Evolutionary conservation across 2,797 vertebrate genomes (phyloP).

Genomic region (Bryconaethiops microstoma): DNA sequence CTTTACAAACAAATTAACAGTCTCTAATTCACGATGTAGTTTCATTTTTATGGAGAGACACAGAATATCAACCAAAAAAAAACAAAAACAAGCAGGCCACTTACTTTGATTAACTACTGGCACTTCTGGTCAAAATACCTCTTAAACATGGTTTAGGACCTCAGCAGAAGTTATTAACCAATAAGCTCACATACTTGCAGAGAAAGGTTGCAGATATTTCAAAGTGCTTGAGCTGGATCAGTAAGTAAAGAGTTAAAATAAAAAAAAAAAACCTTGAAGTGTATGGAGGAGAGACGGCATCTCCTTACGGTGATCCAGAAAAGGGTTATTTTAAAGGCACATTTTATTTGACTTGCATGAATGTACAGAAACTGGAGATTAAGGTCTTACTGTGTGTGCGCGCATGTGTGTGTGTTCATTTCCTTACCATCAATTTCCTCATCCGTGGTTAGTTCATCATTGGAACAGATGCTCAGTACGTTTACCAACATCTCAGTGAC

Average conservation of each 20-base stretch:
- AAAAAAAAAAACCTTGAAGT: too few relatives aligned
- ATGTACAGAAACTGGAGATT: not conserved
- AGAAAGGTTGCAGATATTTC: not conserved
- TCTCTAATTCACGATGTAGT: too few relatives aligned
- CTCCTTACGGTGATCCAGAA: not conserved
- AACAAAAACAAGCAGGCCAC: not conserved
- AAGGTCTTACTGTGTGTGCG: not conserved
- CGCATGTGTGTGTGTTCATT: not conserved
- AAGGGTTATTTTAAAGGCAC: not conserved
- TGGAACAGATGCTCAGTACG: slow-evolving; percentile 84
- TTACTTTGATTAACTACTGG: not conserved
- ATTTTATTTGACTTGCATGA: not conserved
- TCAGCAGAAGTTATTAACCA: not conserved
- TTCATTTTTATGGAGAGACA: too few relatives aligned
- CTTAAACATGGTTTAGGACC: not conserved
- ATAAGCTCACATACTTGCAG: too few relatives aligned
- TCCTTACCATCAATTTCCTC: slow-evolving; percentile 82
- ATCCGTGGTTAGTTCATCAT: slow-evolving; percentile 81
- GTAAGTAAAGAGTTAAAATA: too few relatives aligned
- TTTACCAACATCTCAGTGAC: slow-evolving; percentile 86
- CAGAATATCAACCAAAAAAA: too few relatives aligned
- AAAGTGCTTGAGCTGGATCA: not conserved
- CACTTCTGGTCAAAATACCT: not conserved
- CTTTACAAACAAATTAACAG: too few relatives aligned
- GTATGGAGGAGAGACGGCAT: too few relatives aligned